Evolutionary conservation across 2,888 invertebrate genomes (phyloP).

Genomic region (Ectropis crepuscularia): DNA sequence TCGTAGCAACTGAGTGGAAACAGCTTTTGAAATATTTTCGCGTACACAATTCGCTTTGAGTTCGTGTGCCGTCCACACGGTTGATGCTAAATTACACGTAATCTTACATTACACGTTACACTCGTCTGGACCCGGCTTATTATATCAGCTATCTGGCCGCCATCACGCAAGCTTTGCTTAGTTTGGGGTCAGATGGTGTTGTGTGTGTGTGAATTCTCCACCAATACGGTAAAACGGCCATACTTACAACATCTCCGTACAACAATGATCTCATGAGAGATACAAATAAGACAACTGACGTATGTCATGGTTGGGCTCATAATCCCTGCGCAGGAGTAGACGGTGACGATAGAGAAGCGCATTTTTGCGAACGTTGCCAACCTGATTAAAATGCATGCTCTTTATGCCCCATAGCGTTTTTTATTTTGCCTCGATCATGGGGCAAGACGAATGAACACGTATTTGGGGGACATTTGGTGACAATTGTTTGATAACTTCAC

Average conservation of each 20-base stretch:
- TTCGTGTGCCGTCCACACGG: no score
- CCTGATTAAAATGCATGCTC: conserved; percentile 36
- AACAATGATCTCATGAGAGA: background rate
- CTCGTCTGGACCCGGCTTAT: no score
- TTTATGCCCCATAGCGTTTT: conserved; percentile 14
- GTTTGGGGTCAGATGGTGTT: no score
- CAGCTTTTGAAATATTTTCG: no score
- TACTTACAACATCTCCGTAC: background rate
- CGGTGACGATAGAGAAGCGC: conserved; percentile 38
- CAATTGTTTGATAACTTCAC: conserved; percentile 50
- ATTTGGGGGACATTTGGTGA: conserved; percentile 44
- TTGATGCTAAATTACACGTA: no score
- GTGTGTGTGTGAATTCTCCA: no score
- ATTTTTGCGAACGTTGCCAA: conserved; percentile 36
- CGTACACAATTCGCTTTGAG: no score
- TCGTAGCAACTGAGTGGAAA: no score
- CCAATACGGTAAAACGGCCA: background rate
- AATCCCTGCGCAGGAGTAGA: conserved; percentile 34
- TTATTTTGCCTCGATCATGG: conserved; percentile 35
- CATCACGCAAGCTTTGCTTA: no score
- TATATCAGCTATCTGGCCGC: no score
- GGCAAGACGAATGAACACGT: conserved; percentile 27
- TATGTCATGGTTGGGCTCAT: conserved; percentile 36
- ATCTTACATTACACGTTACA: no score
- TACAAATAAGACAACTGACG: conserved; percentile 6